A percentile compares a stretch with the other conserved stretches of the same genome.
Conservation (phyloP, 2,888 invertebrate genomes). For the Euzophera pinguis region DNA sequence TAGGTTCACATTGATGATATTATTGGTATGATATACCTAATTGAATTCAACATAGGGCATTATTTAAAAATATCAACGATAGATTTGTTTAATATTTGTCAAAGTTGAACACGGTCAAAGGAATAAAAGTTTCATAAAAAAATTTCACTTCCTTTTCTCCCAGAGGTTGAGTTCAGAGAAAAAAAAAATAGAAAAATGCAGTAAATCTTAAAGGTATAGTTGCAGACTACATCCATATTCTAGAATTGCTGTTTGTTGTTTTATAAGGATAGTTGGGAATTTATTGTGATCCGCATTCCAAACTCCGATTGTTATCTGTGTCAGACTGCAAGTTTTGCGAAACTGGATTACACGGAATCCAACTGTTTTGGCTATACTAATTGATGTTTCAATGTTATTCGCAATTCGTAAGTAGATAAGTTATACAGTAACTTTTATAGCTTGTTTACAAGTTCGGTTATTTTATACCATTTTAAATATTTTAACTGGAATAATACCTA, state of each 20-base stretch:
- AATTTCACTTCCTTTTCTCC: no score
- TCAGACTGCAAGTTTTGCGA: neutral
- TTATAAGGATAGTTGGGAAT: constrained; percentile 4
- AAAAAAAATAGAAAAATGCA: neutral
- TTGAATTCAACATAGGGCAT: no score
- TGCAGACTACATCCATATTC: neutral
- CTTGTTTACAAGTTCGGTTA: no score
- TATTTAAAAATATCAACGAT: no score
- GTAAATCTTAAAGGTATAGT: neutral
- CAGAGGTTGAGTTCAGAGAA: no score
- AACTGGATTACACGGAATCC: neutral
- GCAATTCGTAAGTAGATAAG: neutral
- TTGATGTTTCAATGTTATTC: neutral
- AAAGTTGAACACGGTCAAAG: no score
- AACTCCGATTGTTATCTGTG: neutral
- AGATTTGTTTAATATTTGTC: no score
- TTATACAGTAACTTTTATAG: neutral
- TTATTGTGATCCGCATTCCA: constrained; percentile 1
- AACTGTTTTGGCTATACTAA: neutral
- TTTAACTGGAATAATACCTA: no score
- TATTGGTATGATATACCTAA: no score
- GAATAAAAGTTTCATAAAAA: no score
- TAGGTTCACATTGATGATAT: no score
- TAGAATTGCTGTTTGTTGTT: constrained; percentile 5
- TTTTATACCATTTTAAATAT: no score